phyloP scores from a whole-genome alignment of 2,113 vertebrate species.

The Aphelocoma coerulescens region DNA sequence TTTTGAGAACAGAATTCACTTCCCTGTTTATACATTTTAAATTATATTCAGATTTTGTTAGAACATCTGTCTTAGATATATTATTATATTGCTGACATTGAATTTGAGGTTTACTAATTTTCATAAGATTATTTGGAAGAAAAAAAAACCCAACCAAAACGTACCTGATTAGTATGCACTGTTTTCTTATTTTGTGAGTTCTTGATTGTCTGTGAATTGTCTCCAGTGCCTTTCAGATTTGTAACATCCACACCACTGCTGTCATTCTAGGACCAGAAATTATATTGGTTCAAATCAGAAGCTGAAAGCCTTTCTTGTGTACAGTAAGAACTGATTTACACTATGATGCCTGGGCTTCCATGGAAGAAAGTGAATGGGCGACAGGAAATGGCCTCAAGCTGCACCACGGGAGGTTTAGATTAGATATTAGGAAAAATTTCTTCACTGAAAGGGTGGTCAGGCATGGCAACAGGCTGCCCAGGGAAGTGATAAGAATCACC shows the following conservation, averaged over 20 bases:
- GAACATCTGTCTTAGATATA: neutral
- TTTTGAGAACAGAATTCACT: neutral
- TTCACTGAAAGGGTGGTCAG: neutral
- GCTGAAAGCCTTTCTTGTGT: neutral
- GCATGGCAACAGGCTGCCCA: neutral
- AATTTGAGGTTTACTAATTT: neutral
- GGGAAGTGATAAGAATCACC: neutral
- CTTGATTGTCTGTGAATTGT: neutral
- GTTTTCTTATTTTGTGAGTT: neutral
- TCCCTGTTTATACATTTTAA: neutral
- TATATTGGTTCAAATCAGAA: neutral
- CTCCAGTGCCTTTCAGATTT: neutral
- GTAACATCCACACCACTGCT: neutral
- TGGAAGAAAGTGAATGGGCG: neutral
- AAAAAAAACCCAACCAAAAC: neutral
- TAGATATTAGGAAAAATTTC: neutral
- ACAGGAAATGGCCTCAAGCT: neutral
- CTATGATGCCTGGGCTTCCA: neutral
- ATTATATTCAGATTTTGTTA: neutral
- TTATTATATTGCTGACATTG: neutral
- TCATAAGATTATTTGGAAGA: neutral
- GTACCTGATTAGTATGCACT: constrained; percentile 12
- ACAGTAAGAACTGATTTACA: neutral
- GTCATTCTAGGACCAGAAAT: constrained; percentile 27
- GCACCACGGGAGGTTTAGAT: neutral